phyloP scores from a whole-genome alignment of 2,113 vertebrate genomes.

The Rhea pennata region DNA sequence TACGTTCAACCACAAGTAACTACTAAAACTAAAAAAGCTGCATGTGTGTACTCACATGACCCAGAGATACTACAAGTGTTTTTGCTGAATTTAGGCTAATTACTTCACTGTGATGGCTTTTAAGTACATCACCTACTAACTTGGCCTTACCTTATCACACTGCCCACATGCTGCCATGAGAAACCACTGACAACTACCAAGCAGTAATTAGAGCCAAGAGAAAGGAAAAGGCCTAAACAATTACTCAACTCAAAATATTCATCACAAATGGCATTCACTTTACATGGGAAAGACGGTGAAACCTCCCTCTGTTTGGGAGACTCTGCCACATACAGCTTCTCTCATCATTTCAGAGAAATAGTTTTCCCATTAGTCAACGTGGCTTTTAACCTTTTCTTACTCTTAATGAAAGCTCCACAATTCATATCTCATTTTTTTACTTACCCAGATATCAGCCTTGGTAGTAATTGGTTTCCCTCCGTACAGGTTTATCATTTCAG shows the following conservation, averaged over 20 bases:
- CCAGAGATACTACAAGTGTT: rapidly evolving
- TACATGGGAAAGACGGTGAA: neutral
- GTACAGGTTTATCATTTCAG: constrained; percentile 99
- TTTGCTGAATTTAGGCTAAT: rapidly evolving
- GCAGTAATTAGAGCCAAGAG: neutral
- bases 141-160: neutral
- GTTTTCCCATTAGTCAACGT: neutral
- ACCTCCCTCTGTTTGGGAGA: neutral
- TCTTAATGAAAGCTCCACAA: neutral
- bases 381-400: neutral
- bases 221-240: neutral
- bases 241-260: neutral
- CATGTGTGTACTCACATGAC: rapidly evolving
- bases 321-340: neutral
- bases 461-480: constrained; percentile 95
- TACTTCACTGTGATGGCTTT: neutral
- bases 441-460: constrained; percentile 99
- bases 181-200: neutral
- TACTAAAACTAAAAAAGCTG: neutral
- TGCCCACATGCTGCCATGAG: neutral
- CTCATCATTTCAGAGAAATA: neutral
- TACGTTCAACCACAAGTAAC: rapidly evolving
- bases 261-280: rapidly evolving
- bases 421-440: neutral
- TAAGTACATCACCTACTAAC: neutral